These are phyloP conservation scores for Anabacerthia variegaticeps DNA, from an alignment of 2,797 vertebrate genomes.

Conservation along the genomic window DNA sequence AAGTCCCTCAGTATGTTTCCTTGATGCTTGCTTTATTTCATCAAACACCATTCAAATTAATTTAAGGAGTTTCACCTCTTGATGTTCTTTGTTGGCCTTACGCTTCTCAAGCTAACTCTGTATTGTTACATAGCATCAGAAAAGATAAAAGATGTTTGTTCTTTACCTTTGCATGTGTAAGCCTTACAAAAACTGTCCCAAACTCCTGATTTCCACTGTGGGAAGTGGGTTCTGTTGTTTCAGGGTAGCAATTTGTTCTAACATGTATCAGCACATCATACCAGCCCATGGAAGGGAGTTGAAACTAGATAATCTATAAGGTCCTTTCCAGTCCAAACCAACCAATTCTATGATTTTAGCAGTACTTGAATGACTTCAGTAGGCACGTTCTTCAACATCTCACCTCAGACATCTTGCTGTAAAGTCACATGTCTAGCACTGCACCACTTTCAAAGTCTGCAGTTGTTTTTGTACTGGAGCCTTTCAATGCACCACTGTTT, in stretches of 20 bases:
- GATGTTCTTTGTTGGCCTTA: background rate
- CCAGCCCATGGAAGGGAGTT: background rate
- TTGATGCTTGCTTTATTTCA: background rate
- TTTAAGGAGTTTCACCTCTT: background rate
- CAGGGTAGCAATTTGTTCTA: background rate
- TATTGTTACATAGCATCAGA: background rate
- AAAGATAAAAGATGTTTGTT: background rate
- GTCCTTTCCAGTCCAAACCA: background rate
- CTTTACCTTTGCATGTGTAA: background rate
- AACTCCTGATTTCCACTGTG: background rate
- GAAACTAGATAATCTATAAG: background rate
- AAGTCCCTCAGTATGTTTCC: background rate
- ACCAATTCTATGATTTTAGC: background rate
- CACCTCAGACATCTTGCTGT: background rate
- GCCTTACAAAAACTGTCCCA: background rate
- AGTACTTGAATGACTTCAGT: background rate
- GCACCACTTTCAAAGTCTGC: background rate
- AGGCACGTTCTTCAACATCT: background rate
- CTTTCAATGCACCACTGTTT: background rate
- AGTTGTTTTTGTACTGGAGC: background rate
- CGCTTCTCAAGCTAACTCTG: background rate
- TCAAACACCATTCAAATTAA: background rate
- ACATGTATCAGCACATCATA: rapidly evolving
- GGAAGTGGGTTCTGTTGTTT: background rate
- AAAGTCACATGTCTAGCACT: background rate